Evolutionary conservation across 2,797 vertebrate species (phyloP), one percentile per base, ranked within the genome.

Genomic region (Fringilla coelebs): DNA sequence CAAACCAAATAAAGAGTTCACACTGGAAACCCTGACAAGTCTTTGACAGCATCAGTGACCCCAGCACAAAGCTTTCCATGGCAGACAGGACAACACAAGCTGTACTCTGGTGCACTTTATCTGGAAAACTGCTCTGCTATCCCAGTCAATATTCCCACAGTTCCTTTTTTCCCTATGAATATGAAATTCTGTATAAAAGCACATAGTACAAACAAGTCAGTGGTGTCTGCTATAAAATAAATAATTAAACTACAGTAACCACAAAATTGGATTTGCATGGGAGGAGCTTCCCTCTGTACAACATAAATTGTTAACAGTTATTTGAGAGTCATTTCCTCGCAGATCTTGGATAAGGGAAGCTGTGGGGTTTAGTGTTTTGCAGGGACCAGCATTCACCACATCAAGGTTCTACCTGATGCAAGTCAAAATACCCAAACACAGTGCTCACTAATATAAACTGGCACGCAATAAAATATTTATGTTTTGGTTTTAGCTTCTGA

Each of bases 81-180:
- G 94, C 94, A 97, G 96, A 88, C 38, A 96, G 96, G 93, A 96
- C 67, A 41, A 91, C 80, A 85, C 77, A 89, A 92, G 95, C 93
- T 79, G 51, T 66, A 54, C 54, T 88, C 76, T 85, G 19, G 28
- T 22, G 58, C 77, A n/a, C 77, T 77, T 81, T 82, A 77, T 90
- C 92, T 52, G 52, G 7, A 66, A 78, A 89, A 68, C 67, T 93
- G 96, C 19, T 71, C 79, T 89, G 70, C 63, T 87, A 89, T 52
- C 74, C 96, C 93, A 95, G 83, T 41, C 94, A 94, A 83, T 90
- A 94, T 61, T 93, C 83, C 92, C 55, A n/a, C 2, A 34, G 82
- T 54, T 96, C 58, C 38, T 65, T 82, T 93, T 71, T 81, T 57
- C 66, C 54, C 48, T 3, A 5, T 57, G 79, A 95, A 94, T 76